Evolutionary conservation across 2,113 vertebrate genomes (phyloP), one percentile per base, ranked within the genome.

Genomic region (Salvelinus fontinalis): DNA sequence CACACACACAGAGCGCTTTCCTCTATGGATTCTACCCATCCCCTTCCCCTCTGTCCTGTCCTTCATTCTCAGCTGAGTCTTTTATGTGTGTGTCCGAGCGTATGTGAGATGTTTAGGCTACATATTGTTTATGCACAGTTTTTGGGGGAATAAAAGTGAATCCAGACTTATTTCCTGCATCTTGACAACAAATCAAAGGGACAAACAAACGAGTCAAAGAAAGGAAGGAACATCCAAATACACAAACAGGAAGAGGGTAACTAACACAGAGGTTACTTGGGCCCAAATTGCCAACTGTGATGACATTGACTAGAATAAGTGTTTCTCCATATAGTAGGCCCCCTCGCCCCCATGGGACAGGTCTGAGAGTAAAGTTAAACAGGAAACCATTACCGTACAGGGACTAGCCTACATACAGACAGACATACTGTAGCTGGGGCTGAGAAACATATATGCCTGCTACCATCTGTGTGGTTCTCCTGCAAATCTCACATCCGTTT

Each of bases 311-410:
- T 11, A 3, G 59, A 62, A 62, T 24, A n/a, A 62, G 20, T 57
- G 54, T 16, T 44, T 16, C 16, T 57, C 20, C 54, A 18, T 57
- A 57, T 6, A 57, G 9, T 44, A 44, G 54, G 4, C 54, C 16
- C 54, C 20, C 7, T 62, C 2, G 59, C n/a, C 59, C 59, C n/a
- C 20, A n/a, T 18, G n/a, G 74, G 77, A 77, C 85, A 86, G 81
- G 75, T 72, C 69, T 74, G 18, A 69, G 54, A 71, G 48, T 62
- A 9, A n/a, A 77, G 83, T 76, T 81, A 71, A 88, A 83, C 84
- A 74, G 83, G 86, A 87, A 88, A 77, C 64, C 67, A 70, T 77
- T 71, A 74, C 64, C 7, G 70, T 81, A 80, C 75, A 83, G 49
- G 59, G 59, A 74, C 48, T 11, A 44, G 39, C 39, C 39, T 9